Evolutionary conservation across 2,888 invertebrate species (phyloP), one percentile per base, ranked within the genome.

Genomic region (Erebia ligea): DNA sequence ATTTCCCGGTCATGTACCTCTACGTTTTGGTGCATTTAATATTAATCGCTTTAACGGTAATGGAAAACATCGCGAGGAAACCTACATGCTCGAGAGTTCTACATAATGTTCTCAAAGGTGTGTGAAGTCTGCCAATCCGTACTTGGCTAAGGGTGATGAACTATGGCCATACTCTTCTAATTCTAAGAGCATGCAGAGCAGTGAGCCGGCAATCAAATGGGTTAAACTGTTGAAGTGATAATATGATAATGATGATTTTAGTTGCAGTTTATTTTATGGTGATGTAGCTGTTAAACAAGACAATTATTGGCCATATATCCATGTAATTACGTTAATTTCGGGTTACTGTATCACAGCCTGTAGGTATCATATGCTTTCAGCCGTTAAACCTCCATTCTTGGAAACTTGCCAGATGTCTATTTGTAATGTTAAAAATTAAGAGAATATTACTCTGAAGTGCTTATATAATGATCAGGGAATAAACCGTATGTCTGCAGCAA

Each of bases 321-420:
- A 67, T 67, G 58, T 67, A 67, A 67, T 67, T 58, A 48, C 34
- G 67, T 58, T 58, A 58, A 67, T 58, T n/a, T 67, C 57, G 11
- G 58, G 67, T 67, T 48, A 58, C 58, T 48, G 15, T 58, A 25
- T 58, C 58, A 57, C 48, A 19, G 66, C 54, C 25, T 19, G 56
- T 45, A 56, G 40, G n/a, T 25, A 59, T 59, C n/a, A 42, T 57
- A 66, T 21, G 58, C 67, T 67, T 67, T 17, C n/a, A 58, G 48
- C 57, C 57, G 58, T 58, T 67, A 48, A 67, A 21, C 58, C 48
- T 48, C 58, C 9, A 48, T 48, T 58, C 25, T 58, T 67, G 67
- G 67, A 67, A 67, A 21, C 11, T 34, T 58, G 67, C 67, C 67
- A 67, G 45, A 48, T 57, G 67, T 58, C 64, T 48, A 50, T 21